phyloP scores from a whole-genome alignment of 2,797 vertebrate species.

The Chelonia mydas region DNA sequence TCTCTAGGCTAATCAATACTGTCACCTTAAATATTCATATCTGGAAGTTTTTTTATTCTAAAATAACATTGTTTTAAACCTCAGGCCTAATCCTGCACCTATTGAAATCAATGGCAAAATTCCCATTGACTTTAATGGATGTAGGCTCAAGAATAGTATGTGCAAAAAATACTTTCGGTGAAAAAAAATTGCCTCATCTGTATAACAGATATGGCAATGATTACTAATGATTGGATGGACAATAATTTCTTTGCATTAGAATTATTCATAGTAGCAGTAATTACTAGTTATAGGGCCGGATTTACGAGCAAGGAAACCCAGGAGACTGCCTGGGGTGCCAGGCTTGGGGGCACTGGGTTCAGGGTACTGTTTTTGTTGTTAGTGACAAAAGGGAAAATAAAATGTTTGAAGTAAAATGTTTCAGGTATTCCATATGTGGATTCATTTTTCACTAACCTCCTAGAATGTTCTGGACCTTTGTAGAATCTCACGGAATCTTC shows the following conservation, averaged over 20 bases:
- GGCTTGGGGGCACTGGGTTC: too few relatives aligned
- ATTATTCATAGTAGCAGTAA: background rate
- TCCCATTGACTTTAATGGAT: background rate
- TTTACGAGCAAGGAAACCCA: too few relatives aligned
- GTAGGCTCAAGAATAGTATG: background rate
- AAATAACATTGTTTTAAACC: background rate
- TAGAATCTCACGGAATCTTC: too few relatives aligned
- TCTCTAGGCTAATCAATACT: background rate
- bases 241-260: background rate
- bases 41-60: background rate
- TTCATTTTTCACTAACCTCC: too few relatives aligned
- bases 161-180: background rate
- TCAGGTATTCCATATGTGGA: too few relatives aligned
- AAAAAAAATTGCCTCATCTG: background rate
- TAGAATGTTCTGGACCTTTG: too few relatives aligned
- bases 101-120: background rate
- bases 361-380: too few relatives aligned
- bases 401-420: too few relatives aligned
- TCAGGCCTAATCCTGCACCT: background rate
- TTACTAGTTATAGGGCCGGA: background rate
- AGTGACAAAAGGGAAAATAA: too few relatives aligned
- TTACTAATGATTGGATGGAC: background rate
- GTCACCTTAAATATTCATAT: background rate
- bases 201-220: background rate
- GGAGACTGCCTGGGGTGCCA: too few relatives aligned